phyloP scores from a whole-genome alignment of 2,113 vertebrate species.

The Dasyprocta punctata region DNA sequence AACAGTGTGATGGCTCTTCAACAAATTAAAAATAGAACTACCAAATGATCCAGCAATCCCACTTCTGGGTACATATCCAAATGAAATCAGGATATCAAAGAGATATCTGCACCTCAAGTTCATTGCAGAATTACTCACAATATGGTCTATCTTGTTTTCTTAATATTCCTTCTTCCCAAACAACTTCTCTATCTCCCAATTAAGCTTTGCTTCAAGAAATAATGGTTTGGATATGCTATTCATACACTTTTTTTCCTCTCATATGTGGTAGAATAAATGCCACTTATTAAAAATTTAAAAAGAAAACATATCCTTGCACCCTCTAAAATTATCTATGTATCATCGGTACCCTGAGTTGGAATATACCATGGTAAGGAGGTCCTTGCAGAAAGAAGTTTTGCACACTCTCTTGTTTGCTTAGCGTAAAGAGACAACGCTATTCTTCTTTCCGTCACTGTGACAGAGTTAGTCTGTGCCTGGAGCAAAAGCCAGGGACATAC shows the following conservation, averaged over 20 bases:
- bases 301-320: too few species aligned
- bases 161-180: background rate
- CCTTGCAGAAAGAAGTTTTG: background rate
- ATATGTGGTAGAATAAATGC: background rate
- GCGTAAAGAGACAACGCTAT: background rate
- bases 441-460: slow-evolving; percentile 70
- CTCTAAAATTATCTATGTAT: background rate
- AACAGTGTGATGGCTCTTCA: background rate
- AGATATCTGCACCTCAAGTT: background rate
- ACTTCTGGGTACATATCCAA: background rate
- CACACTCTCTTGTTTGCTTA: background rate
- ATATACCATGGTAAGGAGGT: background rate
- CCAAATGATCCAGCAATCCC: background rate
- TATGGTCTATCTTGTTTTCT: background rate
- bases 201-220: background rate
- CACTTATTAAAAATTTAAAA: slow-evolving; percentile 8
- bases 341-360: background rate
- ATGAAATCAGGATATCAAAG: background rate
- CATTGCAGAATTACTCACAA: background rate
- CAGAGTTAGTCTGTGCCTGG: slow-evolving; percentile 52
- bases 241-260: background rate
- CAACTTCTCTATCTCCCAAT: background rate
- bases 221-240: background rate
- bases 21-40: background rate
- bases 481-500: slow-evolving; percentile 30